Evolutionary conservation across 2,888 invertebrate genomes (phyloP).

Genomic region (Nephrotoma appendiculata): DNA sequence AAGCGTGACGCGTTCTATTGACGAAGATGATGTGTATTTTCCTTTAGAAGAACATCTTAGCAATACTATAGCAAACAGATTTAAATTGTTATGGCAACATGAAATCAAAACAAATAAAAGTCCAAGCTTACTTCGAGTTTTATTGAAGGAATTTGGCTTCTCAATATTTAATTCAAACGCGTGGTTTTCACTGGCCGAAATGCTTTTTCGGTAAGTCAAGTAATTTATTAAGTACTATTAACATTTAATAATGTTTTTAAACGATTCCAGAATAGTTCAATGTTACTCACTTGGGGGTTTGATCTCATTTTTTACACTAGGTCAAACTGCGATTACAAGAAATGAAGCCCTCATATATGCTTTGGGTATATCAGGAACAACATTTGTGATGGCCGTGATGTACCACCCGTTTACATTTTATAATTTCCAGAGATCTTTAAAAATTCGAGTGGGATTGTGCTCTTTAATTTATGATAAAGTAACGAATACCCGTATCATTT

Average conservation of each 20-base stretch:
- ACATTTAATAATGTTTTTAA: background rate
- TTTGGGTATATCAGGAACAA: slow-evolving; percentile 42
- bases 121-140: slow-evolving; percentile 33
- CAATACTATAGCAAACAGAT: slow-evolving; percentile 32
- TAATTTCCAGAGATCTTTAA: slow-evolving; percentile 52
- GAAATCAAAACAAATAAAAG: slow-evolving; percentile 25
- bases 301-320: slow-evolving; percentile 45
- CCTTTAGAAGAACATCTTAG: slow-evolving; percentile 37
- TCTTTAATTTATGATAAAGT: slow-evolving; percentile 3
- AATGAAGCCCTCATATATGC: slow-evolving; percentile 52
- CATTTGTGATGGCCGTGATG: slow-evolving; percentile 39
- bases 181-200: slow-evolving; percentile 22
- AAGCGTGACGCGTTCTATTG: slow-evolving; percentile 35
- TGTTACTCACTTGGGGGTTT: slow-evolving; percentile 49
- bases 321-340: slow-evolving; percentile 35
- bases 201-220: slow-evolving; percentile 24
- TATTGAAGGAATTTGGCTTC: slow-evolving; percentile 32
- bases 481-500: background rate
- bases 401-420: slow-evolving; percentile 62
- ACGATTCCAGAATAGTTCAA: slow-evolving; percentile 38
- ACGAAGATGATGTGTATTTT: slow-evolving; percentile 40
- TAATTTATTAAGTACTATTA: background rate
- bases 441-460: slow-evolving; percentile 47
- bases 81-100: slow-evolving; percentile 31
- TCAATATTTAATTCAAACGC: slow-evolving; percentile 26